These are phyloP conservation scores for Phalera bucephala DNA, from an alignment of 2,888 invertebrate species.

Conservation along the genomic window DNA sequence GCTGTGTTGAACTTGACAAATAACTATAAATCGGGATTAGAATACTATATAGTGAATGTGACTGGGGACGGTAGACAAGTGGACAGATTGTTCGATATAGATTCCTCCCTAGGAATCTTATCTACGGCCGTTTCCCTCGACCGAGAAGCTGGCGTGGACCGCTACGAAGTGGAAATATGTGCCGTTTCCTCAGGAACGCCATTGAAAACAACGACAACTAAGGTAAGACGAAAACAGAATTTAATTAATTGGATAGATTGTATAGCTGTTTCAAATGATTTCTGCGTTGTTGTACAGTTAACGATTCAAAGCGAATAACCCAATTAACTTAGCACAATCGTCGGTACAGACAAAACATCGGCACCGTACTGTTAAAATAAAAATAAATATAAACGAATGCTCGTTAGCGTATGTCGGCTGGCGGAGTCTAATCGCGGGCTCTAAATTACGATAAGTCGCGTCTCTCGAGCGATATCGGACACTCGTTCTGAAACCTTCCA, in stretches of 20 bases:
- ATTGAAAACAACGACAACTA: conserved; percentile 90
- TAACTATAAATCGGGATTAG: conserved; percentile 86
- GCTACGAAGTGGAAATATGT: conserved; percentile 93
- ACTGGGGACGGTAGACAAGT: conserved; percentile 89
- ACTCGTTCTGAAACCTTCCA: conserved; percentile 68
- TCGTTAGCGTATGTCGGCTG: conserved; percentile 76
- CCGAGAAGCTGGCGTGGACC: conserved; percentile 91
- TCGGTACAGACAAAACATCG: conserved; percentile 72
- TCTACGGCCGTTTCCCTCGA: conserved; percentile 93
- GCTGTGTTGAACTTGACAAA: conserved; percentile 92
- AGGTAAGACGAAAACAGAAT: conserved; percentile 84
- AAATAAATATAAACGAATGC: conserved; percentile 73
- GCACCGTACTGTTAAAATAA: conserved; percentile 69
- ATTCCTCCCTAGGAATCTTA: conserved; percentile 93
- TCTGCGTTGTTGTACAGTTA: conserved; percentile 41
- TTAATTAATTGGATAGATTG: conserved; percentile 36
- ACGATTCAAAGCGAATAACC: conserved; percentile 55
- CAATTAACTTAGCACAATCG: conserved; percentile 74
- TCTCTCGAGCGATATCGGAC: conserved; percentile 72
- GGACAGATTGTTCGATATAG: conserved; percentile 95
- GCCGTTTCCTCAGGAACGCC: conserved; percentile 89
- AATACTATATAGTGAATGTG: conserved; percentile 95
- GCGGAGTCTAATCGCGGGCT: conserved; percentile 74
- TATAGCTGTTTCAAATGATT: conserved; percentile 36
- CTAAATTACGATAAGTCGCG: conserved; percentile 80